Conservation (phyloP, 2,113 vertebrate species). For the Alligator mississippiensis region DNA sequence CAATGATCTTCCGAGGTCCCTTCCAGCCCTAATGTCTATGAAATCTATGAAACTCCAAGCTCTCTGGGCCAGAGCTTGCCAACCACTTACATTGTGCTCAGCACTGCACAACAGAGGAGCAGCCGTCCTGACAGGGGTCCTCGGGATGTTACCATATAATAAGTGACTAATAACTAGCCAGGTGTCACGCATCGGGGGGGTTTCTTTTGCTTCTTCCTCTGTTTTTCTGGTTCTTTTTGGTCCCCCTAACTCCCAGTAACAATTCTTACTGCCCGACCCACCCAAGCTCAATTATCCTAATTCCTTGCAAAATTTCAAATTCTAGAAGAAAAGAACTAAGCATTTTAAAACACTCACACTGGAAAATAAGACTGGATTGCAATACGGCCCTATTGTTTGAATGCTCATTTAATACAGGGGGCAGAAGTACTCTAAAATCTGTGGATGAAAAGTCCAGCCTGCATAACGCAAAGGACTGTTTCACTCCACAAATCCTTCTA, state of each 20-base stretch:
- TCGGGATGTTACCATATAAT: background rate
- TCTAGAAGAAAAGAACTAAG: background rate
- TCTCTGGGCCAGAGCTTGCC: background rate
- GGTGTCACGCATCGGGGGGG: too few species aligned
- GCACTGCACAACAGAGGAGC: background rate
- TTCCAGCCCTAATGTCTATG: too few species aligned
- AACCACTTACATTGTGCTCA: background rate
- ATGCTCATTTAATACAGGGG: background rate
- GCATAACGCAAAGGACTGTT: background rate
- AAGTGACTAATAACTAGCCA: too few species aligned
- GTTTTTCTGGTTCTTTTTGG: background rate
- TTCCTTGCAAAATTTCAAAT: background rate
- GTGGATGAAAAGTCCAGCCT: background rate
- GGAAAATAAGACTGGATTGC: background rate
- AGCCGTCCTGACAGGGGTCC: background rate
- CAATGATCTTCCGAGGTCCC: too few species aligned
- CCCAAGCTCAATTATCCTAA: fast-evolving
- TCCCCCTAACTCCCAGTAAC: background rate
- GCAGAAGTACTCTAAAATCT: background rate
- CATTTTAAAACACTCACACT: background rate
- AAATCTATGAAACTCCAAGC: background rate
- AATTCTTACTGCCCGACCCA: background rate
- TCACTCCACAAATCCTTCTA: background rate
- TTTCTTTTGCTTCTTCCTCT: background rate
- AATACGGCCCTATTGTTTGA: background rate